Base-by-base conservation (phyloP, 2,888 invertebrate genomes). In the Calliscelio sp. region DNA sequence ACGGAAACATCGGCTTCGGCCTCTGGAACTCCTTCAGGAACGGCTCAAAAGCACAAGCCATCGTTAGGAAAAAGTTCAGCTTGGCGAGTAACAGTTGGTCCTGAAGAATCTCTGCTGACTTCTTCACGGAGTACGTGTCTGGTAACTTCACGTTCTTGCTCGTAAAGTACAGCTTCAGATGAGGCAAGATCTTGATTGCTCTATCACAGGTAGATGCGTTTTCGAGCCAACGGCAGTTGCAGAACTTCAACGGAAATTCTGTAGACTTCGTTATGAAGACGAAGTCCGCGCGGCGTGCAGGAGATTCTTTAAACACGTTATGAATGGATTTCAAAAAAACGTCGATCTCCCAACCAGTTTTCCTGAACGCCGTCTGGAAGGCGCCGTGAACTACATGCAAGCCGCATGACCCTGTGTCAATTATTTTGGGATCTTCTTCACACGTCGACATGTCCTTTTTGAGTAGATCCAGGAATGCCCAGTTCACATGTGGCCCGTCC, bases 21-120 rank as follows among this genome's bases (percentile, higher is more conserved):
- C 41, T 68, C 25, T 78, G 68, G 7, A 78, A 78, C 51, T 78
- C 68, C 10, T 59, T 78, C 51, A 78, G 32, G 41, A 78, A 68
- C 0, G 51, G 57, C 41, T 78, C 68, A 59, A 78, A 68, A 16
- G 38, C 24, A 24, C 25, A 59, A 22, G 57, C 63, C 1, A 59
- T 51, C 5, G 51, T 41, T 14, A 68, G 46, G 16, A 68, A 68
- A 16, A 78, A 78, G 2, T 66, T 10, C 10, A 78, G 28, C 20
- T 78, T 78, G 35, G 51, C 10, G 16, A 66, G 66, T 22, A 66
- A 57, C 20, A 77, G 66, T 20, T n/a, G 66, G 25, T 77, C 66
- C 14, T 66, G 46, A 66, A 77, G 57, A 41, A 70, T 55, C 16
- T 70, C 53, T 8, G n/a, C 57, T 70, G 28, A 44, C 57, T 71